phyloP scores from a whole-genome alignment of 2,113 vertebrate genomes.

The Emberiza fucata region DNA sequence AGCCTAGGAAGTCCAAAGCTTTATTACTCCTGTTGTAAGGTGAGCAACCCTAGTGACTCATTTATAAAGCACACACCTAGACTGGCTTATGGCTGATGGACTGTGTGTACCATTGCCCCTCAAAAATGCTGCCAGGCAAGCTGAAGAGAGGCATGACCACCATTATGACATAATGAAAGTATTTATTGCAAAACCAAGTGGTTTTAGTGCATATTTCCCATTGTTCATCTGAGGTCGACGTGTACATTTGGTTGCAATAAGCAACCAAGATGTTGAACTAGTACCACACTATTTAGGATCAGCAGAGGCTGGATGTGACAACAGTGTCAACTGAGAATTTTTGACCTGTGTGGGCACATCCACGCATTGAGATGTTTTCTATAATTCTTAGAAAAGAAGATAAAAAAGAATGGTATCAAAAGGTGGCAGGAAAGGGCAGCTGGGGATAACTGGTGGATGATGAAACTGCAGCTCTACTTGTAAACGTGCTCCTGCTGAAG shows the following conservation, averaged over 20 bases:
- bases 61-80: background rate
- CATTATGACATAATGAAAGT: accelerated
- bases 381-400: background rate
- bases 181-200: background rate
- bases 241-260: background rate
- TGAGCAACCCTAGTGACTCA: background rate
- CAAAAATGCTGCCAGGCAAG: background rate
- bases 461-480: background rate
- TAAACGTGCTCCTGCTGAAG: background rate
- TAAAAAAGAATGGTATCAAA: background rate
- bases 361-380: background rate
- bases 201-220: background rate
- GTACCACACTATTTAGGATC: background rate
- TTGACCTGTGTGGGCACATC: background rate
- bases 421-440: background rate
- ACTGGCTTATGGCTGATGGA: background rate
- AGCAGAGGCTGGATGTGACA: background rate
- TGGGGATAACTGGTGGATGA: background rate
- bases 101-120: background rate
- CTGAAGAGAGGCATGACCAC: background rate
- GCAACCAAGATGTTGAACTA: background rate
- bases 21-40: background rate
- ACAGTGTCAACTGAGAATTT: background rate
- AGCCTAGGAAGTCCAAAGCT: background rate
- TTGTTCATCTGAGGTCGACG: background rate